Conservation (phyloP, 2,888 invertebrate genomes). For the Epicampocera succincta region DNA sequence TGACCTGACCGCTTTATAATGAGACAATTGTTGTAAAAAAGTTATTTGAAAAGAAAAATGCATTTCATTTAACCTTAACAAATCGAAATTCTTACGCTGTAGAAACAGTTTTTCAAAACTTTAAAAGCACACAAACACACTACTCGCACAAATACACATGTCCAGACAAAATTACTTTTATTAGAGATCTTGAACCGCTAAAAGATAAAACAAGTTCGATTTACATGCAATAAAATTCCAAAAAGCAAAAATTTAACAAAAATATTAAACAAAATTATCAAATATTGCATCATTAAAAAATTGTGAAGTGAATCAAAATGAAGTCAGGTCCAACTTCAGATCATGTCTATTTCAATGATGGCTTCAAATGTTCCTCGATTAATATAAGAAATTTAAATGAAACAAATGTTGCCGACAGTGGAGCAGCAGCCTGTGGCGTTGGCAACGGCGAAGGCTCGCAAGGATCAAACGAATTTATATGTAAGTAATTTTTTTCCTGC, state of each 20-base stretch:
- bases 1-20: slow-evolving; percentile 34
- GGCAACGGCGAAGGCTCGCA: slow-evolving; percentile 79
- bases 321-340: slow-evolving; percentile 77
- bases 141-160: not conserved
- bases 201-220: slow-evolving; percentile 25
- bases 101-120: not conserved
- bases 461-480: slow-evolving; percentile 84
- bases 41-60: not conserved
- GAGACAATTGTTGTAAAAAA: not conserved
- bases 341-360: slow-evolving; percentile 81
- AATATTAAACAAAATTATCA: not conserved
- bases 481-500: slow-evolving; percentile 75
- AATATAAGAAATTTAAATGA: slow-evolving; percentile 78
- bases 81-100: slow-evolving; percentile 7
- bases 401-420: slow-evolving; percentile 72
- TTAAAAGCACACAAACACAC: slow-evolving; percentile 5
- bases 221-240: not conserved
- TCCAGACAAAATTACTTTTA: slow-evolving; percentile 1
- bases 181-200: slow-evolving; percentile 8
- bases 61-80: not conserved
- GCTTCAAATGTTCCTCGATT: slow-evolving; percentile 80
- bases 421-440: slow-evolving; percentile 75
- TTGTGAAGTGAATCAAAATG: slow-evolving; percentile 72
- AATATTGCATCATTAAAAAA: not conserved
- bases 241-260: slow-evolving; percentile 16